These are phyloP conservation scores for Vimba vimba DNA, from an alignment of 2,113 vertebrate species.

Conservation along the genomic window DNA sequence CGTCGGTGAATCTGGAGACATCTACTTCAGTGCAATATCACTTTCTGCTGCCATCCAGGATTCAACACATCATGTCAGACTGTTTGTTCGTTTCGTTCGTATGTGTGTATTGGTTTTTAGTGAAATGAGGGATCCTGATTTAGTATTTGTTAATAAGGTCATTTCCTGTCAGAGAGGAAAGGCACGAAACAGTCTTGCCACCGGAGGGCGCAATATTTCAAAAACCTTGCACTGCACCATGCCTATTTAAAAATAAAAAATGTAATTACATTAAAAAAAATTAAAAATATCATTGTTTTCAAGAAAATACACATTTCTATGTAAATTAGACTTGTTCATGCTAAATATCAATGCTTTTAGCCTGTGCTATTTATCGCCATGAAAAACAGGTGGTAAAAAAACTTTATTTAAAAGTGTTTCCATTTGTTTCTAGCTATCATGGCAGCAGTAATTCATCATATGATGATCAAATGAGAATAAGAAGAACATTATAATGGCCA, in stretches of 20 bases:
- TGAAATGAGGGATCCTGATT: not conserved
- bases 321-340: not conserved
- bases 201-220: not conserved
- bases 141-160: not conserved
- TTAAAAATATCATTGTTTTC: not conserved
- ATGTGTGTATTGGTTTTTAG: not conserved
- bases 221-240: not conserved
- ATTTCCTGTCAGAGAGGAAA: not conserved
- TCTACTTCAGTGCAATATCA: constrained; percentile 46
- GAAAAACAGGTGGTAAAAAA: too few species aligned
- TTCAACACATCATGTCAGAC: constrained; percentile 10
- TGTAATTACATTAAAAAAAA: not conserved
- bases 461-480: not conserved
- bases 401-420: not conserved
- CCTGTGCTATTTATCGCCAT: not conserved
- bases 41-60: constrained; percentile 27
- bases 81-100: constrained; percentile 3
- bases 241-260: not conserved
- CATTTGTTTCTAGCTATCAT: not conserved
- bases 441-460: not conserved
- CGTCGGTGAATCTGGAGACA: constrained; percentile 37
- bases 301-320: not conserved
- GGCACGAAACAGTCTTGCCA: not conserved
- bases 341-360: not conserved
- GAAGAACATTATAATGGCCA: not conserved